phyloP scores from a whole-genome alignment of 2,797 vertebrate genomes.

The Labroides dimidiatus region DNA sequence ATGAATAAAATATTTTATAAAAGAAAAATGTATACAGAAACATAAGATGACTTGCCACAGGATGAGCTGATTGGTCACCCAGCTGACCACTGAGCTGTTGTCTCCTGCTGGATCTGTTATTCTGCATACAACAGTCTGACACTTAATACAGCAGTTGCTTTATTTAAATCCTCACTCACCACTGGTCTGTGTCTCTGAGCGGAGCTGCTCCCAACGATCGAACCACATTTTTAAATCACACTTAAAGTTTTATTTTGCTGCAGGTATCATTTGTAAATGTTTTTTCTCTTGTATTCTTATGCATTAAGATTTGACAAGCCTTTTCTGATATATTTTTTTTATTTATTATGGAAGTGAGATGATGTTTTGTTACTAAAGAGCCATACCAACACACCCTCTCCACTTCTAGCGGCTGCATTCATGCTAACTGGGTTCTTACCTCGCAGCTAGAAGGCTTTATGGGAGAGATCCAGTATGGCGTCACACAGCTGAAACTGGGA shows the following conservation, averaged over 20 bases:
- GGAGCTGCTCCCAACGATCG: slow-evolving; percentile 80
- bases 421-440: slow-evolving; percentile 39
- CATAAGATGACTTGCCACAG: slow-evolving; percentile 85
- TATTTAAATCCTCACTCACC: slow-evolving; percentile 80
- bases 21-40: slow-evolving; percentile 94
- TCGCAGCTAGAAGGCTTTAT: slow-evolving; percentile 25
- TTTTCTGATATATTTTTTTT: slow-evolving; percentile 85
- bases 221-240: slow-evolving; percentile 73
- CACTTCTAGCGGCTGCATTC: slow-evolving; percentile 65
- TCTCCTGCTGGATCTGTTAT: slow-evolving; percentile 84
- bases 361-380: slow-evolving; percentile 86
- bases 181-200: slow-evolving; percentile 85
- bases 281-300: slow-evolving; percentile 86
- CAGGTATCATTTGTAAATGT: slow-evolving; percentile 91
- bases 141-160: slow-evolving; percentile 69
- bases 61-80: slow-evolving; percentile 87
- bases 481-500: slow-evolving; percentile 20
- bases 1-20: slow-evolving; percentile 99
- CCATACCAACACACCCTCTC: slow-evolving; percentile 83
- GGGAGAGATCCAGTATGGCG: slow-evolving; percentile 5
- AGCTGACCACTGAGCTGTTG: slow-evolving; percentile 88
- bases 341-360: slow-evolving; percentile 91
- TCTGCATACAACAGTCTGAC: slow-evolving; percentile 82
- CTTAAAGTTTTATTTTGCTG: slow-evolving; percentile 84
- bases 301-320: slow-evolving; percentile 84